Evolutionary conservation across 2,888 invertebrate species (phyloP), one percentile per base, ranked within the genome.

Genomic region (Cyclophora albipunctata): DNA sequence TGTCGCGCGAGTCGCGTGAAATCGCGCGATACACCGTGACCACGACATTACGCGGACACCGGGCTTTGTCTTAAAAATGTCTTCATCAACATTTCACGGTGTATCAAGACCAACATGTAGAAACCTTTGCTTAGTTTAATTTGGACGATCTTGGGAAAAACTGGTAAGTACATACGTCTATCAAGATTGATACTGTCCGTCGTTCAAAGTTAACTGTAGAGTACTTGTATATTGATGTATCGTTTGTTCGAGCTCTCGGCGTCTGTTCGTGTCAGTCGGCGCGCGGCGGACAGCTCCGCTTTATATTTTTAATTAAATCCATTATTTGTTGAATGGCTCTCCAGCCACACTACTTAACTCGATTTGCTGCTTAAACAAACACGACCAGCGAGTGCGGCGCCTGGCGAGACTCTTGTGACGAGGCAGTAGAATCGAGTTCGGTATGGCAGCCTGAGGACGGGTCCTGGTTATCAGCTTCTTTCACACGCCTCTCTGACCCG

Each of bases 271-370:
- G 37, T 37, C 37, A 2, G 37, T 5, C 37, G 37, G 4, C 34
- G 42, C 20, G 34, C 48, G 50, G 40, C 48, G 50, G 49, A 49
- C 55, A 47, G 49, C 45, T 53, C 47, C 46, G 51, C 47, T 50
- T 52, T 59, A 60, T 64, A 57, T 54, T 66, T 68, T 64, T 66
- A 69, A 71, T 70, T 66, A 66, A 71, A 64, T 56, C 61, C 64
- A 67, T 64, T 66, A 65, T 69, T 60, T 55, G 52, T 54, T 63
- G 56, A 57, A 55, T 40, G 52, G 55, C 52, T 50, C 46, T 48
- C 52, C 59, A 53, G 59, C 57, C 51, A 45, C 35, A 35, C 53
- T 55, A 57, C 57, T 59, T 64, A 61, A 65, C 59, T 60, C 61
- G 60, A 67, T 64, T 64, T 59, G 53, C 60, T 59, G 68, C 58